Conservation (phyloP, 2,888 invertebrate genomes). For the Sialis fuliginosa region DNA sequence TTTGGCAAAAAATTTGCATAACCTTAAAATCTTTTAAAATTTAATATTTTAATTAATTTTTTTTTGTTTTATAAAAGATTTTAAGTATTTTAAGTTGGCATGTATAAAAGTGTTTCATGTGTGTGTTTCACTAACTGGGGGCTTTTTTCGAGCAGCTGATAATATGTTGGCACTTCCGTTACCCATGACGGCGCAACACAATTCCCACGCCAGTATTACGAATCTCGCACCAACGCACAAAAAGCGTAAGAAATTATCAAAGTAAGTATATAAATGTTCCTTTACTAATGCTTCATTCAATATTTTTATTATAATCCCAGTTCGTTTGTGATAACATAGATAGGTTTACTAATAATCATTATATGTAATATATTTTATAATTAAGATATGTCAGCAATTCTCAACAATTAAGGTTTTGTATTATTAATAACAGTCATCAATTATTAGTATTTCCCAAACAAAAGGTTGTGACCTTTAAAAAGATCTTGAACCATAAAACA, state of each 20-base stretch:
- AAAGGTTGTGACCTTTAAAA: no score
- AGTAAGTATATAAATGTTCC: slow-evolving; percentile 18
- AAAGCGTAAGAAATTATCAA: slow-evolving; percentile 25
- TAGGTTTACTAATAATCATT: background rate
- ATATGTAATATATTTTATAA: background rate
- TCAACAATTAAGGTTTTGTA: background rate
- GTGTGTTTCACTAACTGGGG: slow-evolving; percentile 1
- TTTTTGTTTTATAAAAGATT: no score
- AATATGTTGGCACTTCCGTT: slow-evolving; percentile 1
- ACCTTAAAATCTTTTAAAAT: no score
- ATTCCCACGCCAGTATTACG: background rate
- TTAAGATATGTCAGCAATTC: background rate
- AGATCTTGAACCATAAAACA: no score
- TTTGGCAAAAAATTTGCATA: no score
- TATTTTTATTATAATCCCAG: background rate
- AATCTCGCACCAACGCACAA: slow-evolving; percentile 16
- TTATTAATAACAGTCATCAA: background rate
- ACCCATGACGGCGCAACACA: slow-evolving; percentile 4
- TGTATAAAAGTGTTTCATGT: background rate
- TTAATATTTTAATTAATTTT: no score
- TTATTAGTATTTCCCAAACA: no score
- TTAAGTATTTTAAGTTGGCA: no score
- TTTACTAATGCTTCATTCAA: background rate
- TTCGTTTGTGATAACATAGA: background rate
- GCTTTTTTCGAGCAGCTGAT: slow-evolving; percentile 2